Base-by-base conservation (phyloP, 1,140 invertebrate species). In the Zaprionus gabonicus region DNA sequence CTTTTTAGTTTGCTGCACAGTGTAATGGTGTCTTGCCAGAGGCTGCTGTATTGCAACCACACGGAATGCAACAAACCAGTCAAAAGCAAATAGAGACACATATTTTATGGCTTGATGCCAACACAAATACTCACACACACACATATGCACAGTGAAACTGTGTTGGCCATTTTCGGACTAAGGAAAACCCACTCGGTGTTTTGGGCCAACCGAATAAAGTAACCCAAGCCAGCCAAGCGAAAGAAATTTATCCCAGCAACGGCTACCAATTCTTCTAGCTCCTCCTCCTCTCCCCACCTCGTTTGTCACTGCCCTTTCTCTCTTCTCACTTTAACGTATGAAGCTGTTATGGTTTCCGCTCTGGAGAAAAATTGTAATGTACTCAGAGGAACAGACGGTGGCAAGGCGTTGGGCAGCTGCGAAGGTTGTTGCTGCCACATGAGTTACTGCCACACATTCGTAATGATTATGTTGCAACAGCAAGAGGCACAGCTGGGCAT, bases 401-500 rank as follows among this genome's bases (percentile, higher is more conserved):
- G 20, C 17, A 17, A 41, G 38, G 25, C 55, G 20, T n/a, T 23
- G 31, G n/a, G 23, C 66, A 67, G 56, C 46, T 64, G 70, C 63
- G 17, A 23, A 41, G 27, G 57, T 34, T 53, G 57, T 34, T 53
- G 53, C 56, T 51, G 38, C 67, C 62, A 67, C 53, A 68, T 86
- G 68, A 85, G 63, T 86, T 68, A 86, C 51, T 59, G 77, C 46
- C 71, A 56, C 55, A 86, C 76, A 85, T 85, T 86, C 64, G 71
- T 85, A 86, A 86, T 71, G 78, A 85, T 86, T 81, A 76, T 60
- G 80, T 85, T 85, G 71, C 82, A 12, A 6, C 17, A 9, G 41
- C 36, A 44, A 46, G 46, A 51, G 46, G 46, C 46, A 25, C 46
- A 51, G 46, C 20, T 51, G 20, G 46, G 10, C 46, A 25, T 49